Percentiles rank a stretch among this genome's conserved stretches.
These are phyloP conservation scores for Tanytarsus gracilentus DNA, from an alignment of 2,888 invertebrate species.

Conservation along the genomic window DNA sequence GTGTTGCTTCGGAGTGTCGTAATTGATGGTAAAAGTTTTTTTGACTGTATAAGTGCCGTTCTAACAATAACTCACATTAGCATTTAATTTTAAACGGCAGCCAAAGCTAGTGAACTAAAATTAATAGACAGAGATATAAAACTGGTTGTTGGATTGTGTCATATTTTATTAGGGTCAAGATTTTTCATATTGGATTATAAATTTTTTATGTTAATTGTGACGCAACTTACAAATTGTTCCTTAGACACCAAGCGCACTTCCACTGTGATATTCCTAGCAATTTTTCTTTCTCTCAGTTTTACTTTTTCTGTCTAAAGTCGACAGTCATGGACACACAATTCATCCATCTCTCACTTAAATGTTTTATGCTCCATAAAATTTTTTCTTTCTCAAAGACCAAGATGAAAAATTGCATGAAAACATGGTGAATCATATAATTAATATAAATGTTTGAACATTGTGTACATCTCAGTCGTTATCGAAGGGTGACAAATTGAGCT, in stretches of 20 bases:
- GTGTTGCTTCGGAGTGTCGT: constrained; percentile 15
- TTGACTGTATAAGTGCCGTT: neutral
- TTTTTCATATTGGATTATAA: too few relatives aligned
- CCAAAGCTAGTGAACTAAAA: too few relatives aligned
- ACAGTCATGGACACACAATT: too few relatives aligned
- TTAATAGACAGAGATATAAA: constrained; percentile 14
- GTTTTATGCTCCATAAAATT: neutral
- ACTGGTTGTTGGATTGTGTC: neutral
- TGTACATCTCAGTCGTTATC: neutral
- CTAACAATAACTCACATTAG: constrained; percentile 15
- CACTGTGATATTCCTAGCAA: neutral
- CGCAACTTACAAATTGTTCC: too few relatives aligned
- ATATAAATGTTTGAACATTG: constrained; percentile 21
- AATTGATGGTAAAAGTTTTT: constrained; percentile 22
- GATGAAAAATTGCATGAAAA: neutral
- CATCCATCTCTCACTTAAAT: neutral
- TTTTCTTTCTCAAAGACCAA: neutral
- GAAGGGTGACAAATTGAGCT: constrained; percentile 20
- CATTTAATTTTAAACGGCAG: constrained; percentile 11
- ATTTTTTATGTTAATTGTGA: too few relatives aligned
- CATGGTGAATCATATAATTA: constrained; percentile 17
- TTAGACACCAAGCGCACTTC: neutral
- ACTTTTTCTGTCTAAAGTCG: neutral
- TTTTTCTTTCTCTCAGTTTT: neutral
- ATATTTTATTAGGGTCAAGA: too few relatives aligned